Conservation (phyloP, 2,113 vertebrate species). For the Cyphomyrus plagiostoma region DNA sequence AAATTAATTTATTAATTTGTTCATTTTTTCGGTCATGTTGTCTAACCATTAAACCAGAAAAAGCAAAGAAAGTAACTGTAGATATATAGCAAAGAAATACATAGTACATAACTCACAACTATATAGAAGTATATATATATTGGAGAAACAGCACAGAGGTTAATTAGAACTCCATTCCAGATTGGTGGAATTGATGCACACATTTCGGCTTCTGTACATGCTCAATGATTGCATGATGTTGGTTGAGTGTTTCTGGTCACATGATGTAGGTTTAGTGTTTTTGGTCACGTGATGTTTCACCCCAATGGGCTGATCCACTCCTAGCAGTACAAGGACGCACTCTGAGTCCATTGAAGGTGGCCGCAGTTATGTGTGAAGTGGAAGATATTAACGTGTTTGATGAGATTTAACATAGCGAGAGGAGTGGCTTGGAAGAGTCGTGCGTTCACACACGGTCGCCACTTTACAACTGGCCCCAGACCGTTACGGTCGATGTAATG, state of each 20-base stretch:
- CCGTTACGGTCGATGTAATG: not conserved
- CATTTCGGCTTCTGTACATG: conserved; percentile 29
- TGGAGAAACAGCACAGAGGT: not conserved
- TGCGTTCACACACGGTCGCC: not conserved
- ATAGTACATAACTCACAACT: not conserved
- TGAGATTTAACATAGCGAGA: not conserved
- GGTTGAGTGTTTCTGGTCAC: not conserved
- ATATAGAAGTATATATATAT: not conserved
- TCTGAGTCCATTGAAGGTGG: not conserved
- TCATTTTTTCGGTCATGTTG: not conserved
- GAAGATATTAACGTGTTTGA: not conserved
- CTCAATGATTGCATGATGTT: conserved; percentile 2
- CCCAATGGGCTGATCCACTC: not conserved
- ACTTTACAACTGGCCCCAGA: not conserved
- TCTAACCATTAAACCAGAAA: not conserved
- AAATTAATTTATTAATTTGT: not conserved
- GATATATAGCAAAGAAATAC: not conserved
- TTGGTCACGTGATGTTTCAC: too few species aligned
- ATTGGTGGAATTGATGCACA: conserved; percentile 17
- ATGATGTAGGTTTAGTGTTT: not conserved
- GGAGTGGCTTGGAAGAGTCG: not conserved
- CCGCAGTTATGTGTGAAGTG: not conserved
- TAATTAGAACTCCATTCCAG: not conserved
- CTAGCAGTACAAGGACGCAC: not conserved
- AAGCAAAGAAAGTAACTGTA: not conserved